Evolutionary conservation across 2,797 vertebrate genomes (phyloP).

Genomic region (Hydrocynus forskahlii): DNA sequence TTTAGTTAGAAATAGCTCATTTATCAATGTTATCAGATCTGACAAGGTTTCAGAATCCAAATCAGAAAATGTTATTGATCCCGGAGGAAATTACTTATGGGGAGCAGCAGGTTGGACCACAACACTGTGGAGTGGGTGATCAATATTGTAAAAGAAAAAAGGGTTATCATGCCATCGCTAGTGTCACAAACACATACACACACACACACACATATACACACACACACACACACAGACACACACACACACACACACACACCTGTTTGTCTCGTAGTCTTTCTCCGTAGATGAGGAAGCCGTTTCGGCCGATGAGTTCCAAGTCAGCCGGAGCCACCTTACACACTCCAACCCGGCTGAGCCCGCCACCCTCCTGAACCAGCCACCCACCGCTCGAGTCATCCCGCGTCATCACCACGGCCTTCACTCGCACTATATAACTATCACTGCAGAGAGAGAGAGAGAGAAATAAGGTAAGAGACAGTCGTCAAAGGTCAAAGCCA

Average conservation of each 20-base stretch:
- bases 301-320: slow-evolving; percentile 83
- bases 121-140: too few relatives aligned
- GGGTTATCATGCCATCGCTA: too few relatives aligned
- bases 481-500: too few relatives aligned
- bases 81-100: too few relatives aligned
- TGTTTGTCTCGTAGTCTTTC: slow-evolving; percentile 95
- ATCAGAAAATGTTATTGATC: too few relatives aligned
- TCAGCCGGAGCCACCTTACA: slow-evolving; percentile 87
- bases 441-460: slow-evolving; percentile 79
- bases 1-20: too few relatives aligned
- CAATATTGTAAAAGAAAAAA: too few relatives aligned
- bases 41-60: too few relatives aligned
- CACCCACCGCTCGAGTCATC: slow-evolving; percentile 97
- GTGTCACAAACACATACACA: too few relatives aligned
- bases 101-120: too few relatives aligned
- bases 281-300: slow-evolving; percentile 92
- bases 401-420: slow-evolving; percentile 98
- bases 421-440: slow-evolving; percentile 97
- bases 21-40: too few relatives aligned
- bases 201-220: too few relatives aligned
- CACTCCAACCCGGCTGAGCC: slow-evolving; percentile 94
- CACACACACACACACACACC: slow-evolving; percentile 70
- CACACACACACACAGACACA: neutral
- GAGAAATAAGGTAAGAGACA: neutral
- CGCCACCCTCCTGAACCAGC: slow-evolving; percentile 94